A percentile compares a stretch with the other conserved stretches of the same genome.
phyloP scores from a whole-genome alignment of 2,113 vertebrate species.

The Urocitellus parryii region DNA sequence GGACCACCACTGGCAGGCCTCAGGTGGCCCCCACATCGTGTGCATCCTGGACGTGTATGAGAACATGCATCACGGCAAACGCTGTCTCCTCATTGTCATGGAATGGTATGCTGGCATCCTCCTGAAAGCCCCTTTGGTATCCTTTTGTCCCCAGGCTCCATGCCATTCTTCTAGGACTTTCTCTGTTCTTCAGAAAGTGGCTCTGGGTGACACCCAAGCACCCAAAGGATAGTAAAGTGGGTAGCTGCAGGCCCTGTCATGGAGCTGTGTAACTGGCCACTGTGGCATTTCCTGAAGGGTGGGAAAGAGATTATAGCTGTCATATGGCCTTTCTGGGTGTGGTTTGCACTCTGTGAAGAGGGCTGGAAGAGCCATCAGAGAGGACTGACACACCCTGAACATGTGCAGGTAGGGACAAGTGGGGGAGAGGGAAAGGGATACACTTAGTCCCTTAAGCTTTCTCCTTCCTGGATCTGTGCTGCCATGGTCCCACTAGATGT shows the following conservation, averaged over 20 bases:
- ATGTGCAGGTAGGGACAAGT: neutral
- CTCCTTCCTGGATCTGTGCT: neutral
- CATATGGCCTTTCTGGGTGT: neutral
- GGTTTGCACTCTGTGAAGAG: neutral
- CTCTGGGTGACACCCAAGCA: neutral
- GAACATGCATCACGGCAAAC: slow-evolving; percentile 97
- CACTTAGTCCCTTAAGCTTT: neutral
- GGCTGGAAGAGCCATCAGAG: neutral
- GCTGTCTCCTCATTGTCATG: slow-evolving; percentile 98
- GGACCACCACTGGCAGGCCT: slow-evolving; percentile 95
- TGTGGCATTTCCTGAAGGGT: neutral
- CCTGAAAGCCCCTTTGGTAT: neutral
- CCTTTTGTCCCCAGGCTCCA: neutral
- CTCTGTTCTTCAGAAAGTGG: neutral
- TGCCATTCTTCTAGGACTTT: neutral
- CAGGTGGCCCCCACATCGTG: slow-evolving; percentile 94
- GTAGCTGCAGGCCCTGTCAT: neutral
- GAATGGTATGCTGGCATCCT: slow-evolving; percentile 91
- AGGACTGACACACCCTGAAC: neutral
- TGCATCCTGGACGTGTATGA: slow-evolving; percentile 94
- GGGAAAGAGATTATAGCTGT: neutral
- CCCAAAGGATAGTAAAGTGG: neutral
- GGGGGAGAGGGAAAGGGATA: neutral
- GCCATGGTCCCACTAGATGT: neutral
- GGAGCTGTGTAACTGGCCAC: neutral